Percentiles rank a stretch among this genome's conserved stretches.
phyloP scores from a whole-genome alignment of 1,140 invertebrate genomes.

The Heterodera carotae region DNA sequence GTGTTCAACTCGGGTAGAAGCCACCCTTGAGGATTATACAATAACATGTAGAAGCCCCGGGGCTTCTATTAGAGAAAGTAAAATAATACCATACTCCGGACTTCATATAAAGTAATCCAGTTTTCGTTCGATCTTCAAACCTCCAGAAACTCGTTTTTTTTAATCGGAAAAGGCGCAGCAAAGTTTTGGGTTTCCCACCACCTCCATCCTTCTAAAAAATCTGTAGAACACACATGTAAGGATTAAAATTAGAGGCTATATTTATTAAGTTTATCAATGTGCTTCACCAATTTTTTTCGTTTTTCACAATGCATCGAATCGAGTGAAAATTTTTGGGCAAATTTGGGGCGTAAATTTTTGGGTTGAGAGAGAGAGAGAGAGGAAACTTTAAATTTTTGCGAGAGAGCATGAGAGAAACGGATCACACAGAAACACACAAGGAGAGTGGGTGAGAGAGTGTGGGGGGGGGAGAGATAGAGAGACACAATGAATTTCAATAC shows the following conservation, averaged over 20 bases:
- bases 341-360: slow-evolving; percentile 5
- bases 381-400: neutral
- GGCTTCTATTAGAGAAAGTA: too few species aligned
- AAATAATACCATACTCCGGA: too few species aligned
- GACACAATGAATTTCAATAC: neutral
- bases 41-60: too few species aligned
- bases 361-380: neutral
- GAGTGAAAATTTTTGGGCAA: neutral
- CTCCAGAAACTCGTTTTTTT: too few species aligned
- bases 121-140: too few species aligned
- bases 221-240: too few species aligned
- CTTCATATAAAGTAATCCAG: too few species aligned
- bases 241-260: neutral
- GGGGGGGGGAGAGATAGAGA: neutral
- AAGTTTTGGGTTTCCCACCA: neutral
- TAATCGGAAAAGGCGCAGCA: too few species aligned
- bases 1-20: too few species aligned
- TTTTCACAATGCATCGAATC: neutral
- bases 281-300: neutral
- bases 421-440: neutral
- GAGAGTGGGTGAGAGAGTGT: too few species aligned
- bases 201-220: neutral
- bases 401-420: neutral
- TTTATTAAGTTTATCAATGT: neutral
- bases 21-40: too few species aligned